Base-by-base conservation (phyloP, 2,113 vertebrate species). In the Halcyon malimbica region DNA sequence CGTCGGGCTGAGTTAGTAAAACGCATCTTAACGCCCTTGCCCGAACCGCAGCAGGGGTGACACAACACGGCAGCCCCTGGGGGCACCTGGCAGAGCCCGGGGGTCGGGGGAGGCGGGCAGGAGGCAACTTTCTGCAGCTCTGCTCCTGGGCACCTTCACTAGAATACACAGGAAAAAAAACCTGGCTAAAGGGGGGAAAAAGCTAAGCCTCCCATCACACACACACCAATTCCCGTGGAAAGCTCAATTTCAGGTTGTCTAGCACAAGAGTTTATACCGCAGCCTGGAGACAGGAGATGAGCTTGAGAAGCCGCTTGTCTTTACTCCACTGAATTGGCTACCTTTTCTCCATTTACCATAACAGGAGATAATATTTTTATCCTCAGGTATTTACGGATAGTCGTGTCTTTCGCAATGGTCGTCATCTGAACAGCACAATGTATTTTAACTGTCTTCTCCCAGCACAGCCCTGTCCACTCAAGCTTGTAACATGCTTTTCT, bases 1-100 rank as follows among this genome's bases (percentile, higher is more conserved):
- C 4, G 15, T 1, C 5, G 0, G 41, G 10, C 0, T 29, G 25
- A 5, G 11, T 4, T 6, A 1, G 4, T 2, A 13, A 16, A 6
- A 35, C 2, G 4, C 21, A 3, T 54, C 39, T 11, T 5, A 4
- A 4, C 3, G 16, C 13, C 62, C 25, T 9, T 9, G 54, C 10
- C 56, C 11, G 39, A n/a, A 69, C 41, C 1, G 16, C 4, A 0
- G 16, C 41, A 7, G 35, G 39, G 50, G 51, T 11, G 46, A 13
- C 26, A 3, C 13, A 3, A 2, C 8, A 1, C 28, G 1, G 81
- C 11, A 19, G 15, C 11, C 21, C n/a, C 63, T 42, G 23, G 33
- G 57, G 57, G 33, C 57, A 59, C 11, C 57, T n/a, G 11, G 23
- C 51, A 29, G 13, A 53, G 63, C 11, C 4, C 11, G 2, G 18